A percentile compares a stretch with the other conserved stretches of the same genome.
phyloP scores from a whole-genome alignment of 2,888 invertebrate species.

The Escarpia spicata region DNA sequence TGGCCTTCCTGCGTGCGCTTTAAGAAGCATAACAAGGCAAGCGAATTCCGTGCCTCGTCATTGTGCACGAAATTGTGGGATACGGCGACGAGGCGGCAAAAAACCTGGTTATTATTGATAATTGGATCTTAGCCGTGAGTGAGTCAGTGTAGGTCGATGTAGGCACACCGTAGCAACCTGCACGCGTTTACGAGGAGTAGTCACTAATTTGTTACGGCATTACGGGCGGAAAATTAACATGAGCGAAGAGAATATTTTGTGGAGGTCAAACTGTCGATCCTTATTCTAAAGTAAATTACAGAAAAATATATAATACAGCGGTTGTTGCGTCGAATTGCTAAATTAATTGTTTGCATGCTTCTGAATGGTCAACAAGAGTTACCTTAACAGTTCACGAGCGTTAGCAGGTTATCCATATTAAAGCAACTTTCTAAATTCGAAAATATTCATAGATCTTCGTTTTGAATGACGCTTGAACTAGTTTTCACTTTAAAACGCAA shows the following conservation, averaged over 20 bases:
- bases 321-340: not conserved
- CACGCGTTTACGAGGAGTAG: not conserved
- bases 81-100: not conserved
- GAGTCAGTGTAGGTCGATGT: not conserved
- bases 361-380: too few species aligned
- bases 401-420: not conserved
- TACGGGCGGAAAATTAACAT: not conserved
- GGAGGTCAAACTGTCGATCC: not conserved
- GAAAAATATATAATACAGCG: not conserved
- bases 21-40: not conserved
- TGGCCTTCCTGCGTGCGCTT: not conserved
- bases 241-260: not conserved
- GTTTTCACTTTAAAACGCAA: too few species aligned
- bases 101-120: slow-evolving; percentile 13
- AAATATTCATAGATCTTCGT: not conserved
- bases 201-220: not conserved
- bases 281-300: not conserved
- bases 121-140: not conserved
- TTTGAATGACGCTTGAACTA: too few species aligned
- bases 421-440: not conserved
- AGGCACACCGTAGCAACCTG: not conserved
- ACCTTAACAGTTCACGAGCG: not conserved
- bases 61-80: slow-evolving; percentile 12
- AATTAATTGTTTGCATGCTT: too few species aligned
- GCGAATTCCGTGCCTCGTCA: not conserved